A percentile compares a stretch with the other conserved stretches of the same genome.
These are phyloP conservation scores for Enoplosus armatus DNA, from an alignment of 2,797 vertebrate genomes.

Conservation along the genomic window DNA sequence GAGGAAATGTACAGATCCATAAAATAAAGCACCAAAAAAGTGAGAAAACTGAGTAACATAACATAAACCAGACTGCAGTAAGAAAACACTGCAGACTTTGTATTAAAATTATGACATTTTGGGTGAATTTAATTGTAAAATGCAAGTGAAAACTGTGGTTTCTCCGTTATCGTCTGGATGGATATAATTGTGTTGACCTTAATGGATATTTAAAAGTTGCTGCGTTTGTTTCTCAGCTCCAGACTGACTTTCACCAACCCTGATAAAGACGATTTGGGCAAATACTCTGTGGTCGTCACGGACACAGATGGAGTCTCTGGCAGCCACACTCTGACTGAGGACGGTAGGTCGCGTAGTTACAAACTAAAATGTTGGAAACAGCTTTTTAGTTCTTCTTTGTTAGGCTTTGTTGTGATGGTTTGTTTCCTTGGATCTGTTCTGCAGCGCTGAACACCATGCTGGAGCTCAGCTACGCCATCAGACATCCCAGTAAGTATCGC, in stretches of 20 bases:
- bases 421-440: constrained; percentile 9
- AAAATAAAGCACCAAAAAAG: too few species aligned
- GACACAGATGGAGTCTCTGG: constrained; percentile 94
- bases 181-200: not conserved
- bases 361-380: not conserved
- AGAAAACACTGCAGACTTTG: not conserved
- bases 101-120: not conserved
- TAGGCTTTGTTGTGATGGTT: not conserved
- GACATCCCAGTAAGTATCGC: constrained; percentile 91
- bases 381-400: accelerated
- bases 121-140: not conserved
- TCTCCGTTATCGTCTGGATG: not conserved
- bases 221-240: constrained; percentile 83
- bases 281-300: constrained; percentile 91
- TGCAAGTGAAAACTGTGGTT: not conserved
- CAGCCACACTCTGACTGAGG: constrained; percentile 90
- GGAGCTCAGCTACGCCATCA: constrained; percentile 93
- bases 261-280: constrained; percentile 91
- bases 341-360: constrained; percentile 81
- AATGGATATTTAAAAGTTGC: not conserved
- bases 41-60: too few species aligned
- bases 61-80: not conserved
- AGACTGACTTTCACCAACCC: constrained; percentile 91
- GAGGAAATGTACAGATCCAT: not conserved
- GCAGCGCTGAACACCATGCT: constrained; percentile 92